Conservation (phyloP, 2,797 vertebrate species). For the Synaphobranchus kaupii region DNA sequence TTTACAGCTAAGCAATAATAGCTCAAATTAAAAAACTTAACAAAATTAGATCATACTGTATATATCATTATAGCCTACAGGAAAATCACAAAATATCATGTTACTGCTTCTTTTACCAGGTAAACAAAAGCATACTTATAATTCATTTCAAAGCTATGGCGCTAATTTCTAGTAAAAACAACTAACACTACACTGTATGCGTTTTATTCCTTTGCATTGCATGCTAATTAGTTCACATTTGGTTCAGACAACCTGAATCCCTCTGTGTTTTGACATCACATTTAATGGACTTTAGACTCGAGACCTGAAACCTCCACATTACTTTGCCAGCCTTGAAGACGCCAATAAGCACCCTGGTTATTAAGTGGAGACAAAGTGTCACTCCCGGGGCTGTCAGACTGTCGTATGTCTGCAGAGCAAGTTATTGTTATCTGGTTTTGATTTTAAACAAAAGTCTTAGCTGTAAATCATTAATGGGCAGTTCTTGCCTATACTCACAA, state of each 20-base stretch:
- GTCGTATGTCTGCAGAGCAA: background rate
- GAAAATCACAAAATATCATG: background rate
- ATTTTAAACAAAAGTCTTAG: conserved; percentile 14
- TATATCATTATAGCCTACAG: background rate
- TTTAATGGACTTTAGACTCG: background rate
- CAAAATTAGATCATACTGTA: background rate
- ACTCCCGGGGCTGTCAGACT: background rate
- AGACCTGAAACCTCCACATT: background rate
- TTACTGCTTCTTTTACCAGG: background rate
- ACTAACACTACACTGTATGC: background rate
- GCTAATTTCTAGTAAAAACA: background rate
- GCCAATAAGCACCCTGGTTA: conserved; percentile 4
- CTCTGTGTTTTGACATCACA: background rate
- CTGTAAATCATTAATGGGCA: conserved; percentile 9
- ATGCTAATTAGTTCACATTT: conserved; percentile 24
- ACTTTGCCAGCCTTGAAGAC: conserved; percentile 3
- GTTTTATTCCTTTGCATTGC: conserved; percentile 5
- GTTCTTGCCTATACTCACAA: background rate
- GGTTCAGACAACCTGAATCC: conserved; percentile 2
- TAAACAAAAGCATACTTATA: background rate
- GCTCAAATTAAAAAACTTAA: background rate
- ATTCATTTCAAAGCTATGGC: background rate
- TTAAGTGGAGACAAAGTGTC: conserved; percentile 7
- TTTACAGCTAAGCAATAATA: background rate
- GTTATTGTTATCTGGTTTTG: conserved; percentile 25